Percentiles rank a stretch among this genome's conserved stretches.
phyloP scores from a whole-genome alignment of 2,113 vertebrate species.

The Phocoena phocoena region DNA sequence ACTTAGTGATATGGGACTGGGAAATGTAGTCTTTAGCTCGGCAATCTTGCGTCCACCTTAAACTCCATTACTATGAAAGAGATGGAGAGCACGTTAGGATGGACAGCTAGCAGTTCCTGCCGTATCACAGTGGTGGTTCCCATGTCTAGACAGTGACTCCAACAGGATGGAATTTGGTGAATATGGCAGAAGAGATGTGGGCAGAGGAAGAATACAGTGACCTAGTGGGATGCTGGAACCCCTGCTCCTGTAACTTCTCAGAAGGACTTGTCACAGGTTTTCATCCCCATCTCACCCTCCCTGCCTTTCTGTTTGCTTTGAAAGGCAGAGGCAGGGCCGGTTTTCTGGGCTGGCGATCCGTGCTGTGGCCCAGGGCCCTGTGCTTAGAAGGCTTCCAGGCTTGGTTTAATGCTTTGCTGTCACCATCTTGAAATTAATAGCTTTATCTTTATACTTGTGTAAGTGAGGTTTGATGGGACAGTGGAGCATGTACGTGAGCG shows the following conservation, averaged over 20 bases:
- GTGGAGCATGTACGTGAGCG: background rate
- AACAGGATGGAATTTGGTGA: background rate
- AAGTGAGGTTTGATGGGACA: background rate
- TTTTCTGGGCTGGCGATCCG: background rate
- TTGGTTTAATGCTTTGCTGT: background rate
- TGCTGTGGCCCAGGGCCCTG: fast-evolving
- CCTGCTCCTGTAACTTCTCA: background rate
- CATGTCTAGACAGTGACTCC: background rate
- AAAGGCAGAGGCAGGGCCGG: background rate
- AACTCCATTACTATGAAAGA: background rate
- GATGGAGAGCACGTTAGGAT: background rate
- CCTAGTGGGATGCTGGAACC: background rate
- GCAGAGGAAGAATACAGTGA: background rate
- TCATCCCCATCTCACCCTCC: background rate
- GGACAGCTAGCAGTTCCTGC: background rate
- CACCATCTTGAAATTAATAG: background rate
- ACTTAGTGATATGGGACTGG: background rate
- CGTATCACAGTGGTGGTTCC: fast-evolving
- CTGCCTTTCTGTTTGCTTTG: background rate
- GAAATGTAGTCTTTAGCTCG: background rate
- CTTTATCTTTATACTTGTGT: background rate
- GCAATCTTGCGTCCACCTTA: background rate
- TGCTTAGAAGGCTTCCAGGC: background rate
- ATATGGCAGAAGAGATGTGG: background rate
- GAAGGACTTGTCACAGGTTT: background rate